Evolutionary conservation across 92 coral and sea anemone genomes (phyloP), one percentile per base, ranked within the genome.

Genomic region (Epizoanthus stellaris): DNA sequence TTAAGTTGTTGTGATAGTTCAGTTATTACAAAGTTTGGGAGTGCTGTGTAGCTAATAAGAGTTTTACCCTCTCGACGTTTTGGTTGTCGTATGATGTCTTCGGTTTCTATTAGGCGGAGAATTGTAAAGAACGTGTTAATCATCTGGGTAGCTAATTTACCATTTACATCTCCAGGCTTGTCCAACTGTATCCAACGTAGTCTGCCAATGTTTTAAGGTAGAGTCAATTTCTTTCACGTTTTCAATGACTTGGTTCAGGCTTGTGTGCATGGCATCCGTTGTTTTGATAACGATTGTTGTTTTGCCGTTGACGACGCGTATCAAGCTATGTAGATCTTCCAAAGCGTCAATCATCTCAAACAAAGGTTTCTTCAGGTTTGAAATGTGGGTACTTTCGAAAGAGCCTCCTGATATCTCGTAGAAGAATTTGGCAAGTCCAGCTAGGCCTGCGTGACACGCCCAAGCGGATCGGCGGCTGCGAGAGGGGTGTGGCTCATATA

Each of bases 261-360:
- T 60, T 13, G 80, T 75, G 15, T 60, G 80, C 62, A 75, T 75
- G 45, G 58, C n/a, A 60, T 30, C 58, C 10, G 14, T 53, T 19
- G 80, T 75, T 47, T 75, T 75, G 8, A 75, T 38, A 14, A 53
- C 66, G 30, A 75, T 75, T 11, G 80, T 65, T 17, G 80, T 75
- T 56, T 75, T 75, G 25, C 90, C 91, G 75, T 72, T 49, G 6
- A 88, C 88, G 11, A 39, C 43, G 25, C 80, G 75, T 19, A 91
- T 76, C 34, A 82, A 16, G 14, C 70, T 45, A 49, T 70, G 69
- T 39, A 73, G 82, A 75, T 62, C 61, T 17, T 40, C 60, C 17
- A 84, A 17, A 36, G 81, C 82, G 13, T 45, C 30, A 14, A 74
- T 73, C 53, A 84, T 58, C 16, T 56, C 82, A 52, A 64, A 40